A percentile compares a stretch with the other conserved stretches of the same genome.
Conservation (phyloP, 2,113 vertebrate species). For the Menidia beryllina region DNA sequence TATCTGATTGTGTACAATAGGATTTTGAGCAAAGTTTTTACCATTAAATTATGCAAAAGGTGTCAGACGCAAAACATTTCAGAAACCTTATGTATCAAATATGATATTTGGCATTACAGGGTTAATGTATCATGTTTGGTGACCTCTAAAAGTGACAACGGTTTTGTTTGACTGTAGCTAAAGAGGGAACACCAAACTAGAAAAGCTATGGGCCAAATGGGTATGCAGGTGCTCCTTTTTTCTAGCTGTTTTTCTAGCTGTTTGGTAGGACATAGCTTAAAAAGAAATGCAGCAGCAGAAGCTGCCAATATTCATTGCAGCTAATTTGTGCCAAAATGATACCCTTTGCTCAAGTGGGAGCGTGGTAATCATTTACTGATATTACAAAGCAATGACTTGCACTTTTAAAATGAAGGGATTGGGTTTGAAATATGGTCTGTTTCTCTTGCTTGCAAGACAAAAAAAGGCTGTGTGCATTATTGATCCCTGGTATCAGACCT, state of each 20-base stretch:
- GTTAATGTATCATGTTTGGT: not conserved
- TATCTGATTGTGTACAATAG: no score
- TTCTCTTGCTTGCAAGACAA: slow-evolving; percentile 1
- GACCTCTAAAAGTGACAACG: no score
- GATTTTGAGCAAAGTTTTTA: no score
- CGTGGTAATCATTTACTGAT: slow-evolving; percentile 36
- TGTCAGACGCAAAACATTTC: no score
- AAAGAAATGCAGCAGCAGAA: not conserved
- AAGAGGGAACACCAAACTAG: no score
- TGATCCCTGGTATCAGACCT: slow-evolving; percentile 6
- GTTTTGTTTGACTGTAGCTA: not conserved
- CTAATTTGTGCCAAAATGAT: not conserved
- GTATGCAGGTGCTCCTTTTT: not conserved
- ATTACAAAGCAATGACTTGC: slow-evolving; percentile 5
- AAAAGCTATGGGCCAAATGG: not conserved
- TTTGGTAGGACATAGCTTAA: slow-evolving; percentile 12
- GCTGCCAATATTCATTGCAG: slow-evolving; percentile 5
- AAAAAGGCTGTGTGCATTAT: slow-evolving; percentile 26
- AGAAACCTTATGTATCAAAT: no score
- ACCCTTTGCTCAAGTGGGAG: slow-evolving; percentile 6
- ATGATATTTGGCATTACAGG: no score
- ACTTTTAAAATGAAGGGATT: slow-evolving; percentile 20
- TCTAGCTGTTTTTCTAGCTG: slow-evolving; percentile 26
- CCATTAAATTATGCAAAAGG: no score
- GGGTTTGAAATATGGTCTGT: slow-evolving; percentile 2